Base-by-base conservation (phyloP, 2,888 invertebrate species). In the Serrognathus titanus region DNA sequence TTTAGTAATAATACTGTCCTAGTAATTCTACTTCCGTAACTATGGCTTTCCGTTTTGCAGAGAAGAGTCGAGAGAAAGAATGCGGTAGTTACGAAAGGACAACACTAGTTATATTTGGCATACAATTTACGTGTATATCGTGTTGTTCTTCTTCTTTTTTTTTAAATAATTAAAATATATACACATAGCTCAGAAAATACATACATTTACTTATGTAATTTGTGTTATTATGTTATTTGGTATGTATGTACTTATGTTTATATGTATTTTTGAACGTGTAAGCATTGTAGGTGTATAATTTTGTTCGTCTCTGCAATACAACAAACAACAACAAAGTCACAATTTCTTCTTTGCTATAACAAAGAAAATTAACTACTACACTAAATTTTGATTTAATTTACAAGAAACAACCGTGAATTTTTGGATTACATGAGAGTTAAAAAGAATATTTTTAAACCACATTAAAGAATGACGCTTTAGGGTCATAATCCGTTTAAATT, bases 231-330 rank as follows among this genome's bases (percentile, higher is more conserved):
- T 61, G 53, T 58, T 35, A 48, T 58, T 58, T 58, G 58, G 58
- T 58, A 57, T 57, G 58, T 58, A 58, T 58, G 58, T 58, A 58
- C 53, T 58, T 46, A 58, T 58, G 58, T 58, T 53, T 58, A 58
- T 58, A 75, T 77, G 76, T 77, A 73, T 77, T 78, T 78, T 78
- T 78, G 78, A 78, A 78, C 77, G 78, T 78, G 78, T 77, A 77
- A 77, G 77, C 74, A 69, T 53, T 58, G 58, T 58, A 54, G 58
- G 58, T 58, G 56, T 58, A 54, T n/a, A 37, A 40, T 35, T 53
- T 50, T 13, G 20, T 58, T 46, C 58, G 50, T 54, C 58, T 58
- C 40, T 49, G 50, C 51, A 38, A 57, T 24, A 36, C 10, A 16
- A 16, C 16, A 3, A 16, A n/a, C 12, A 51, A 51, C 41, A 13